Conservation (phyloP, 2,888 invertebrate species). For the Bombylius major region DNA sequence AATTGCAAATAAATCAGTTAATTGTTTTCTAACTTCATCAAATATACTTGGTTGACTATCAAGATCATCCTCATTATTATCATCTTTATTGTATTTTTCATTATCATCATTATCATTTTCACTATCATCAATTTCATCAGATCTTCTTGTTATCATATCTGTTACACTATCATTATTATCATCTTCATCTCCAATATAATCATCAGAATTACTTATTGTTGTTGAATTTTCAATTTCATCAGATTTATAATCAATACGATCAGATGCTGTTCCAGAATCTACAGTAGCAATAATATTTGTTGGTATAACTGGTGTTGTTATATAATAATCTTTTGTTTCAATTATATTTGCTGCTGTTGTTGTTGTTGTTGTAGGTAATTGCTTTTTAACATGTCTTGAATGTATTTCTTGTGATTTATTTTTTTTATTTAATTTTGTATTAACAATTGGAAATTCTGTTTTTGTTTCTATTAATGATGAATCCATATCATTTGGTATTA, state of each 20-base stretch:
- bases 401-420: too few species aligned
- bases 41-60: conserved; percentile 34
- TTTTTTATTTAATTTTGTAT: too few species aligned
- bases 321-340: neutral
- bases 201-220: neutral
- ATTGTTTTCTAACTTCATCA: conserved; percentile 32
- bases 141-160: conserved; percentile 2
- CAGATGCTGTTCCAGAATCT: neutral
- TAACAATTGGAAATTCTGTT: neutral
- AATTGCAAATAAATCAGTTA: conserved; percentile 31
- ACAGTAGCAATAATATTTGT: neutral
- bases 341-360: neutral
- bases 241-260: conserved; percentile 4
- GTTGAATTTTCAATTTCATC: neutral
- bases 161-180: conserved; percentile 15
- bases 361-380: neutral
- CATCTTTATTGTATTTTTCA: conserved; percentile 8
- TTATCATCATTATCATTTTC: conserved; percentile 3
- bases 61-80: conserved; percentile 27
- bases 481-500: neutral
- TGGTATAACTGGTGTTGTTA: neutral
- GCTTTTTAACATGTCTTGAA: neutral
- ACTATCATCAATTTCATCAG: conserved; percentile 2
- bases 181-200: conserved; percentile 25
- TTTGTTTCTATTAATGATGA: neutral